These are phyloP conservation scores for Thymelicus acteon DNA, from an alignment of 2,888 invertebrate species.

Conservation along the genomic window DNA sequence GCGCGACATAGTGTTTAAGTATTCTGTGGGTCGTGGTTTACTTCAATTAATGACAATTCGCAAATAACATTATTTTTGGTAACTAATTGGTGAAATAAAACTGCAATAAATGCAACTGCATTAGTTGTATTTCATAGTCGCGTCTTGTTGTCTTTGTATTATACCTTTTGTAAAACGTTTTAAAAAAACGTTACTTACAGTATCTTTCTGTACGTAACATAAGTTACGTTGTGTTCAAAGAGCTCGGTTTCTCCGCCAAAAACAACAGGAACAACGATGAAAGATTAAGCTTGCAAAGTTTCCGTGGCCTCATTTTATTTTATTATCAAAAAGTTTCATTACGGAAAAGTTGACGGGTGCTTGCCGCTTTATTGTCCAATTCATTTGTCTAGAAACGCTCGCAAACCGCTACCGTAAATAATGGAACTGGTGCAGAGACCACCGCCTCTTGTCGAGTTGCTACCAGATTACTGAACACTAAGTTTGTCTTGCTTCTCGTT, in stretches of 20 bases:
- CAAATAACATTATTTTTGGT: background rate
- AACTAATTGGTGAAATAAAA: background rate
- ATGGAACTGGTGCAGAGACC: conserved; percentile 60
- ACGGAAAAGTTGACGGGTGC: conserved; percentile 68
- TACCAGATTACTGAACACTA: conserved; percentile 69
- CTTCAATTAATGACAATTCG: background rate
- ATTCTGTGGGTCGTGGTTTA: background rate
- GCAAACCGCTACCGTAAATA: conserved; percentile 66
- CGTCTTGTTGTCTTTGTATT: too few species aligned
- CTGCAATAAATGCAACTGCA: background rate
- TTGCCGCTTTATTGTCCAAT: conserved; percentile 71
- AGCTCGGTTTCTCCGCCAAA: conserved; percentile 32
- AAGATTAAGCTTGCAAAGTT: conserved; percentile 64
- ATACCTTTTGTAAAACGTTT: too few species aligned
- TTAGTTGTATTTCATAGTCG: too few species aligned
- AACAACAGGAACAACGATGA: conserved; percentile 60
- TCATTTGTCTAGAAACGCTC: conserved; percentile 66
- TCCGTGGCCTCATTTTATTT: conserved; percentile 60
- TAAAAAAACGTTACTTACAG: background rate
- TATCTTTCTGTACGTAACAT: background rate
- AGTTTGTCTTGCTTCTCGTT: conserved; percentile 68
- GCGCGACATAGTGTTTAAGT: background rate
- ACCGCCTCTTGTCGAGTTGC: conserved; percentile 56
- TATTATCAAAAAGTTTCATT: conserved; percentile 73
- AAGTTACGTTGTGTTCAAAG: background rate